phyloP scores from a whole-genome alignment of 2,797 vertebrate species.

The Harpagifer antarcticus region DNA sequence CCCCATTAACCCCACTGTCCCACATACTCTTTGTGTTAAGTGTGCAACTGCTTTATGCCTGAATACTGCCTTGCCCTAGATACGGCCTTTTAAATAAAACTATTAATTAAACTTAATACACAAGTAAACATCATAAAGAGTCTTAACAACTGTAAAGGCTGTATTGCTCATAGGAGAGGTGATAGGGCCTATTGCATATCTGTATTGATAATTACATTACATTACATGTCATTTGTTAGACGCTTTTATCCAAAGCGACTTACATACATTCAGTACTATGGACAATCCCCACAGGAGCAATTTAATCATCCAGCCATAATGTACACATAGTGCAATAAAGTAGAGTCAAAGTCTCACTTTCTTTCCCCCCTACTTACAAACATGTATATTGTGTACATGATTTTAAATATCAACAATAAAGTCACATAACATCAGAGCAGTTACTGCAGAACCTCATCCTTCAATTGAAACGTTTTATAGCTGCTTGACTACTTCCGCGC shows the following conservation, averaged over 20 bases:
- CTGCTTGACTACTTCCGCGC: constrained; percentile 73
- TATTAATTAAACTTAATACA: not conserved
- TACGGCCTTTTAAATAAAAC: not conserved
- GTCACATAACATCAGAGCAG: not conserved
- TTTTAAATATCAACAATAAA: not conserved
- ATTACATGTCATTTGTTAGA: too few relatives aligned
- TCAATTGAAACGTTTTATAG: constrained; percentile 30
- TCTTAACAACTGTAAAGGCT: too few relatives aligned
- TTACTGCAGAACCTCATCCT: not conserved
- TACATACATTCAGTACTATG: too few relatives aligned
- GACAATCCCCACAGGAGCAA: too few relatives aligned
- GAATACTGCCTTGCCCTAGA: not conserved
- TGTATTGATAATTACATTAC: too few relatives aligned
- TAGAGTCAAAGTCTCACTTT: not conserved
- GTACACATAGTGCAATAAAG: not conserved
- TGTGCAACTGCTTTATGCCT: not conserved
- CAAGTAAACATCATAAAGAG: too few relatives aligned
- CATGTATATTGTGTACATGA: too few relatives aligned
- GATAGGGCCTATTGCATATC: too few relatives aligned
- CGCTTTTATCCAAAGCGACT: too few relatives aligned
- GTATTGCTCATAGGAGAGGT: too few relatives aligned
- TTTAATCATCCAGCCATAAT: too few relatives aligned
- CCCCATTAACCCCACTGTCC: not conserved
- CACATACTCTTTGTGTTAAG: not conserved
- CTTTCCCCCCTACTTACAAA: not conserved